Conservation (phyloP, 2,888 invertebrate genomes). For the Phaedon cochleariae region DNA sequence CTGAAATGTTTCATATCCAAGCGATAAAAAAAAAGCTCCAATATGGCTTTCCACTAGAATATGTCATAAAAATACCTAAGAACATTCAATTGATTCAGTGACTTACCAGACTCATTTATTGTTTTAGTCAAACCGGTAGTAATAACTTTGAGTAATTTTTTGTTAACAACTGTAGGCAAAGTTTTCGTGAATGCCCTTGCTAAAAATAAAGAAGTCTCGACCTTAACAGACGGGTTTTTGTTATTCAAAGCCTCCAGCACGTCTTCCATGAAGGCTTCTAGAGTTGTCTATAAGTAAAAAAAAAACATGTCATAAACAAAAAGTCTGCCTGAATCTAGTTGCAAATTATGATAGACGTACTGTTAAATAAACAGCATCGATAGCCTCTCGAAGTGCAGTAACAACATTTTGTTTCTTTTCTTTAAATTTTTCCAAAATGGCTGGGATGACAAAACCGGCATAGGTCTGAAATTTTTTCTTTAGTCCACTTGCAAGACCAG, state of each 20-base stretch:
- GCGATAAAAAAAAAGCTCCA: too few species aligned
- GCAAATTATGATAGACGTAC: too few species aligned
- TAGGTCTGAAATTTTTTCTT: slow-evolving; percentile 88
- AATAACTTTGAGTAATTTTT: slow-evolving; percentile 88
- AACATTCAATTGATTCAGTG: too few species aligned
- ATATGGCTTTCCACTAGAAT: too few species aligned
- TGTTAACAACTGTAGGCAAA: slow-evolving; percentile 82
- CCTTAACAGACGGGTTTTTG: slow-evolving; percentile 90
- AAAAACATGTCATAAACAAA: neutral
- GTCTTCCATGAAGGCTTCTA: slow-evolving; percentile 88
- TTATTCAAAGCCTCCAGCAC: slow-evolving; percentile 85
- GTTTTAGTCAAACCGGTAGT: slow-evolving; percentile 81
- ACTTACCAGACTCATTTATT: slow-evolving; percentile 75
- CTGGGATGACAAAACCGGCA: slow-evolving; percentile 77
- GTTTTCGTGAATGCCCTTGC: slow-evolving; percentile 84
- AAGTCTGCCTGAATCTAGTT: too few species aligned
- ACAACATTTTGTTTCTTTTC: slow-evolving; percentile 96
- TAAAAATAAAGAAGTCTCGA: slow-evolving; percentile 86
- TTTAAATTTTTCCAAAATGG: slow-evolving; percentile 94
- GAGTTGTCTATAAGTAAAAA: slow-evolving; percentile 69
- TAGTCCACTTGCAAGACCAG: slow-evolving; percentile 83
- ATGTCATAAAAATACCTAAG: too few species aligned
- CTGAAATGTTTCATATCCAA: too few species aligned
- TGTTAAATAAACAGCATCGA: slow-evolving; percentile 85
- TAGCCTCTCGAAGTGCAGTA: slow-evolving; percentile 83